Base-by-base conservation (phyloP, 2,113 vertebrate species). In the Gnathonemus longibarbis region DNA sequence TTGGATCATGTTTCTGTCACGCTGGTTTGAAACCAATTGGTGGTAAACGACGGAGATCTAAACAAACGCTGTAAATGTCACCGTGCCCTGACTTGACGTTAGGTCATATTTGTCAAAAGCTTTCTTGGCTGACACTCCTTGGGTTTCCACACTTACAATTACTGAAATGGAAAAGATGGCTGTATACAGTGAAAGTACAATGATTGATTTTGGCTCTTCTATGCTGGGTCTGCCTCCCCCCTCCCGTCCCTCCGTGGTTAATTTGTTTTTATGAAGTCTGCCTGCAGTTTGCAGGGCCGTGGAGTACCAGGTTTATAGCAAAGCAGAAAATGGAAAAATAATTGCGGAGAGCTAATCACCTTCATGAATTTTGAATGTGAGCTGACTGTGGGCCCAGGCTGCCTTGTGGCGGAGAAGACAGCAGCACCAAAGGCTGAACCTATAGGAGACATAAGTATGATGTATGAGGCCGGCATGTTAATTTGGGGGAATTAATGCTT, bases 401-500 rank as follows among this genome's bases (percentile, higher is more conserved):
- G 31, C 77, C 31, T 84, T 4, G 62, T 85, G 77, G 39, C 42
- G 13, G 45, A 27, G 83, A 66, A 31, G n/a, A 21, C 50, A 24
- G 45, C 77, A 58, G 19, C 27, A 52, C 52, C 87, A 21, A 52
- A 77, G 89, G 45, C 84, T 39, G 56, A 87, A 87, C 10, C 84
- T 84, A 90, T 66, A 21, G 89, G 58, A 85, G n/a, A 10, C 56
- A 66, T 48, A 85, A 39, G 45, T 31, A 87, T 87, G 88, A 89
- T 87, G 9, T 87, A 89, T 52, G 50, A 56, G 49, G 24, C 49
- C 45, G 4, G 48, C 11, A 52, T 74, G 66, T n/a, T 90, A 5
- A 74, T 90, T 88, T 92, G 77, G 48, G 86, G 87, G 88, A 90
- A 91, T 87, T 90, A 84, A 89, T 90, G 88, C 88, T 90, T 89